Evolutionary conservation across 2,113 vertebrate genomes (phyloP), one percentile per base, ranked within the genome.

Genomic region (Cyanoramphus novaezelandiae): DNA sequence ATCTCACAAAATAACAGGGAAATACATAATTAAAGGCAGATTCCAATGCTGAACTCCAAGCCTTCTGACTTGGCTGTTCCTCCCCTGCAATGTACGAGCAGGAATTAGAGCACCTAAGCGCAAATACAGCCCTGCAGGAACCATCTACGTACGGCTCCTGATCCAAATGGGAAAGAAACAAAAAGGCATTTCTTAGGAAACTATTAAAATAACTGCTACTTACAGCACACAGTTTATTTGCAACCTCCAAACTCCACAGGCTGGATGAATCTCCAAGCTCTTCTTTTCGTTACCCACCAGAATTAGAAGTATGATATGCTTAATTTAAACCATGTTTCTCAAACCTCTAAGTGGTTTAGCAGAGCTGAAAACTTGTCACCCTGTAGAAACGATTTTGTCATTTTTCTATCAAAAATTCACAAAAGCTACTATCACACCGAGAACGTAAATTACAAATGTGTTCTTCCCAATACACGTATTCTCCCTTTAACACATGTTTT

Each of bases 241-340:
- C 64, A 96, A 47, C 76, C 78, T 86, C 67, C 89, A 59, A 91
- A 80, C 31, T 14, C 63, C 62, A 35, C 69, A 87, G 95, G 77
- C 78, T 88, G 90, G 88, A 86, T 69, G 67, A 75, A 84, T 94
- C 93, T 90, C 85, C 83, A 90, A 79, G 71, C 37, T 95, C 82
- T 86, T 95, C 87, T 88, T 93, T 94, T 76, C 71, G 77, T 71
- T 95, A 96, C 63, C 53, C 88, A 82, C 64, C 67, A 91, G 93
- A 94, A 96, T 78, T 50, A 95, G 70, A 94, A 93, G 74, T 94
- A 95, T 25, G 67, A 96, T 96, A 90, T 74, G 47, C 90, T 85
- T 97, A 97, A 97, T 97, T 95, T 89, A 95, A 97, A 97, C 85
- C 97, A 95, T 41, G 96, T 94, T 97, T 93, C 69, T 90, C 67